Evolutionary conservation across 2,797 vertebrate genomes (phyloP).

Genomic region (Tadarida brasiliensis): DNA sequence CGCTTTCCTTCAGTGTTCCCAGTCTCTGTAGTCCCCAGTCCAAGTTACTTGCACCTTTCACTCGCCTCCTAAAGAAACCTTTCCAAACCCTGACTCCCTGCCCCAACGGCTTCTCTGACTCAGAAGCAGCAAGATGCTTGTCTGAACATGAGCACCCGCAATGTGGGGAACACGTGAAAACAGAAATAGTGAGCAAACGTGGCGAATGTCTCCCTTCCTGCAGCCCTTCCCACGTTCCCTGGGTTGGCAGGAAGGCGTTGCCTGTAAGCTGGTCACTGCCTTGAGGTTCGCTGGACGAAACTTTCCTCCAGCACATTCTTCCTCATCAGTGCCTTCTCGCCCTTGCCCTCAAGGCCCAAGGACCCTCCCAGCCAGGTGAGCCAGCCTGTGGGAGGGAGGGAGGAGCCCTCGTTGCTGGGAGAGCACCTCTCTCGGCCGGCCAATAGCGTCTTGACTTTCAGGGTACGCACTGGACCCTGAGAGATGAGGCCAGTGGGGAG

Average conservation of each 20-base stretch:
- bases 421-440: background rate
- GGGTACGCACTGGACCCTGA: background rate
- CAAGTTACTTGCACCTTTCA: background rate
- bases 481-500: background rate
- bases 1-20: background rate
- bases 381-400: background rate
- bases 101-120: background rate
- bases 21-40: background rate
- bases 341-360: slow-evolving; percentile 48
- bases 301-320: background rate
- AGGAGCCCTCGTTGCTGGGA: background rate
- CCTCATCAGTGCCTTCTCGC: slow-evolving; percentile 15
- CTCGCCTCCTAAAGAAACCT: background rate
- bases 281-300: background rate
- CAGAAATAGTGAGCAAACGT: background rate
- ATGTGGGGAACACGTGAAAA: background rate
- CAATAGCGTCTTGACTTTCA: background rate
- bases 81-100: background rate
- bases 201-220: background rate
- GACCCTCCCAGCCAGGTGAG: slow-evolving; percentile 8
- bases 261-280: background rate
- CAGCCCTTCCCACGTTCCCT: background rate
- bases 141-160: background rate
- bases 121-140: background rate
- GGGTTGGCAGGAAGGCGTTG: background rate